Percentiles rank a stretch among this genome's conserved stretches.
phyloP scores from a whole-genome alignment of 2,797 vertebrate species.

The Morus bassanus region DNA sequence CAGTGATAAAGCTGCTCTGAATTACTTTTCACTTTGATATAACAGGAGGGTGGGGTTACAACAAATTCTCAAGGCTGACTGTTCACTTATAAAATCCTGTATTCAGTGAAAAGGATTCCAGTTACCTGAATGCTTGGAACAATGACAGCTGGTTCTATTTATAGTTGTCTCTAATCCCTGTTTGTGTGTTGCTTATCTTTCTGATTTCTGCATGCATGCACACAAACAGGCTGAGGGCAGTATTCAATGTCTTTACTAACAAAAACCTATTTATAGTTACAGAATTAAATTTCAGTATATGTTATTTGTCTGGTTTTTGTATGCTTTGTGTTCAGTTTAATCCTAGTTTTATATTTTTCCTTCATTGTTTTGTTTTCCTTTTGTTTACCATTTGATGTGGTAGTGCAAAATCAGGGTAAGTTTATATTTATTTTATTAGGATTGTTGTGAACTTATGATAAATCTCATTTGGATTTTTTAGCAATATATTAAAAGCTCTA shows the following conservation, averaged over 20 bases:
- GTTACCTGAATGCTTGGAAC: conserved; percentile 33
- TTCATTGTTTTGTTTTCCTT: conserved; percentile 52
- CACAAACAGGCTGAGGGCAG: background rate
- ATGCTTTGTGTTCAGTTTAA: conserved; percentile 62
- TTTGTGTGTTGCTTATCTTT: conserved; percentile 4
- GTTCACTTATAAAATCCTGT: background rate
- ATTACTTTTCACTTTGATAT: background rate
- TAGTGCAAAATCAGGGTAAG: conserved; percentile 91
- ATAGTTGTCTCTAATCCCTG: background rate
- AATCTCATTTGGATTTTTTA: background rate
- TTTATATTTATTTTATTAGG: conserved; percentile 65
- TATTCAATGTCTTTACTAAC: background rate
- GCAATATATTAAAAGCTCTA: background rate
- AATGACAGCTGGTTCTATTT: background rate
- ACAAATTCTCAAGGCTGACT: background rate
- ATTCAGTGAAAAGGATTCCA: background rate
- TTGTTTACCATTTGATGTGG: conserved; percentile 67
- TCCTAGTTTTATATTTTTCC: conserved; percentile 54
- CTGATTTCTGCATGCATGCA: conserved; percentile 3
- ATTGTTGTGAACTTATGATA: background rate
- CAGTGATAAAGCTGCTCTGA: background rate
- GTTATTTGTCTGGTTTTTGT: conserved; percentile 59
- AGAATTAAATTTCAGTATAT: background rate
- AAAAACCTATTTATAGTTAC: background rate
- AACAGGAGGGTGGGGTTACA: background rate